A percentile compares a stretch with the other conserved stretches of the same genome.
phyloP scores from a whole-genome alignment of 1,140 invertebrate genomes.

The Drosophila pectinifera region DNA sequence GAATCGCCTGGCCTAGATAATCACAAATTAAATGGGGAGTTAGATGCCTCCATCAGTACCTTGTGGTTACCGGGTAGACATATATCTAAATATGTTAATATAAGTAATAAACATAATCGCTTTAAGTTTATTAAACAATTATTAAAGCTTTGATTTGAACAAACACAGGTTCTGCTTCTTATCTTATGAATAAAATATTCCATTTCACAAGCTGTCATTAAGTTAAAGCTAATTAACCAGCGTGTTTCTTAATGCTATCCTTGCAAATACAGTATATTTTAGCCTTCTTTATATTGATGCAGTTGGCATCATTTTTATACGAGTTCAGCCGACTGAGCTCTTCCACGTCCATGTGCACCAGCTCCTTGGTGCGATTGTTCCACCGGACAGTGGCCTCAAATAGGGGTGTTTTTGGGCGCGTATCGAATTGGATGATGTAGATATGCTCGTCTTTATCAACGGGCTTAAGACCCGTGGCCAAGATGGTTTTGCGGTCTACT shows the following conservation, averaged over 20 bases:
- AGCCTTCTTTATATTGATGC: slow-evolving; percentile 85
- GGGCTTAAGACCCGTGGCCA: neutral
- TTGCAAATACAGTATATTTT: slow-evolving; percentile 85
- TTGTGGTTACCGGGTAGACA: too few relatives aligned
- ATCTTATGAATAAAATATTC: too few relatives aligned
- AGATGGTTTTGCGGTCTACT: slow-evolving; percentile 12
- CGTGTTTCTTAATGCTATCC: neutral
- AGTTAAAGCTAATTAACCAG: neutral
- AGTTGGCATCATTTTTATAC: slow-evolving; percentile 86
- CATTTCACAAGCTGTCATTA: neutral
- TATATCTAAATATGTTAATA: too few relatives aligned
- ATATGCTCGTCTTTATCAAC: slow-evolving; percentile 12
- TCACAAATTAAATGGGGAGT: too few relatives aligned
- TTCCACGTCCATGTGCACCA: slow-evolving; percentile 37
- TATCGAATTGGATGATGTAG: slow-evolving; percentile 27
- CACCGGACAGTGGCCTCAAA: slow-evolving; percentile 87
- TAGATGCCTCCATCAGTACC: too few relatives aligned
- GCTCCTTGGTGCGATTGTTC: slow-evolving; percentile 42
- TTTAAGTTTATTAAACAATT: too few relatives aligned
- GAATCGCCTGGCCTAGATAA: too few relatives aligned
- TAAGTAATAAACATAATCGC: too few relatives aligned
- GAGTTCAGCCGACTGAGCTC: slow-evolving; percentile 87
- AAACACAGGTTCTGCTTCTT: too few relatives aligned
- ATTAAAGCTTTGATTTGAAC: too few relatives aligned
- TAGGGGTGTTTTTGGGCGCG: slow-evolving; percentile 68